Percentiles rank a stretch among this genome's conserved stretches.
These are phyloP conservation scores for Tortricodes alternella DNA, from an alignment of 2,888 invertebrate genomes.

Conservation along the genomic window DNA sequence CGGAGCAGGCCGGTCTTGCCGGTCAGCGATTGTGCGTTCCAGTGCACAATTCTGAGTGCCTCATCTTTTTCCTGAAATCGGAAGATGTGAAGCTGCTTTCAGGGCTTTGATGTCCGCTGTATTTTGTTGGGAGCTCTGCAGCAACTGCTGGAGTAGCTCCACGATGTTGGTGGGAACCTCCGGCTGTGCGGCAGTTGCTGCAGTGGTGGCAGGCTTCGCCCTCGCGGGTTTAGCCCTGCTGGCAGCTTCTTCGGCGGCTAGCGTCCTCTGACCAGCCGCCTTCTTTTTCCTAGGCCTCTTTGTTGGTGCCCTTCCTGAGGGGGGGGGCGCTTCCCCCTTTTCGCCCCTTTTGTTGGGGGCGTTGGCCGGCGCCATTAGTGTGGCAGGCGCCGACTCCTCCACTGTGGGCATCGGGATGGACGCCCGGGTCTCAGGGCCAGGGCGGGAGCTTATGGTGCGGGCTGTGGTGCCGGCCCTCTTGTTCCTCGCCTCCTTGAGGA, in stretches of 20 bases:
- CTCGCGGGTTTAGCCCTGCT: too few species aligned
- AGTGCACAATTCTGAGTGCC: not conserved
- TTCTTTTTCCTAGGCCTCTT: too few species aligned
- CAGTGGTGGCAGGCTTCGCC: too few species aligned
- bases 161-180: too few species aligned
- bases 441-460: not conserved
- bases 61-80: too few species aligned
- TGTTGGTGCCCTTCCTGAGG: too few species aligned
- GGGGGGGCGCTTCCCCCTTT: not conserved
- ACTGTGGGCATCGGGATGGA: not conserved
- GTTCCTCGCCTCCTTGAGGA: not conserved
- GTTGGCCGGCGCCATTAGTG: slow-evolving; percentile 2
- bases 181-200: too few species aligned
- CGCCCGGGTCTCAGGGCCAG: not conserved
- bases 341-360: not conserved
- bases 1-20: slow-evolving; percentile 4
- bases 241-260: too few species aligned
- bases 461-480: not conserved
- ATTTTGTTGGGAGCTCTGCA: too few species aligned
- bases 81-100: not conserved
- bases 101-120: not conserved
- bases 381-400: not conserved
- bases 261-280: too few species aligned
- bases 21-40: slow-evolving; percentile 8
- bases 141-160: too few species aligned